Evolutionary conservation across 2,113 vertebrate species (phyloP).

Genomic region (Acinonyx jubatus): DNA sequence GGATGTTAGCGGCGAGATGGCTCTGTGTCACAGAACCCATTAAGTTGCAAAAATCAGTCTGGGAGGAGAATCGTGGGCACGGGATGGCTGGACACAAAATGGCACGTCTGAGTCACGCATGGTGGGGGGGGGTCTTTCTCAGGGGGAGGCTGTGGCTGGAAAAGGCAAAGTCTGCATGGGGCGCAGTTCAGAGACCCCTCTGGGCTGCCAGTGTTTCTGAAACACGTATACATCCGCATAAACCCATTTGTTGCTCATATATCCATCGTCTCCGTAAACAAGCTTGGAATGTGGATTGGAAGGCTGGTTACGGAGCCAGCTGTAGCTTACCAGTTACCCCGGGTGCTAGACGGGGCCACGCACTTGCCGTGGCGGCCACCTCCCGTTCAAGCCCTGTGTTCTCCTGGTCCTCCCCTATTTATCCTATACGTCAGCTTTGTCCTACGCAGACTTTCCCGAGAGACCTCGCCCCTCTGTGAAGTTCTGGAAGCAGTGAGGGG

Average conservation of each 20-base stretch:
- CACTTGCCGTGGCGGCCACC: constrained; percentile 68
- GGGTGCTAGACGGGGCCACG: constrained; percentile 83
- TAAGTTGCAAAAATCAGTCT: constrained; percentile 59
- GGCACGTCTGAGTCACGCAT: not conserved
- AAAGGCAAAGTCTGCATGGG: not conserved
- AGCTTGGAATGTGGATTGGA: constrained; percentile 83
- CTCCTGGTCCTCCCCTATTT: constrained; percentile 81
- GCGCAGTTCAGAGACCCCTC: not conserved
- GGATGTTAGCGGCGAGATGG: constrained; percentile 64
- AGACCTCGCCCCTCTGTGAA: constrained; percentile 81
- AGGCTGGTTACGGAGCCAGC: constrained; percentile 59
- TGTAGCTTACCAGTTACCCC: constrained; percentile 47
- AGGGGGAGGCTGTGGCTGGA: not conserved
- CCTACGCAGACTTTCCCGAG: constrained; percentile 78
- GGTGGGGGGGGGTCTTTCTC: not conserved
- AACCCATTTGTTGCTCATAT: constrained; percentile 82
- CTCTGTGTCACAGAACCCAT: constrained; percentile 60
- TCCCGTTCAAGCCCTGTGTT: constrained; percentile 74
- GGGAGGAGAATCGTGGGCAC: not conserved
- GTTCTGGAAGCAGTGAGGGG: constrained; percentile 34
- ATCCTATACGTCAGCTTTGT: constrained; percentile 86
- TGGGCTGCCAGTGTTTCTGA: constrained; percentile 52
- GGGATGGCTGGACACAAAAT: not conserved
- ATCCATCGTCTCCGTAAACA: constrained; percentile 76
- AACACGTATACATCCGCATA: constrained; percentile 73